Evolutionary conservation across 30 jellyfish, hydroid and myxozoan species (phyloP), one percentile per base, ranked within the genome.

Genomic region (Mastigias papua): DNA sequence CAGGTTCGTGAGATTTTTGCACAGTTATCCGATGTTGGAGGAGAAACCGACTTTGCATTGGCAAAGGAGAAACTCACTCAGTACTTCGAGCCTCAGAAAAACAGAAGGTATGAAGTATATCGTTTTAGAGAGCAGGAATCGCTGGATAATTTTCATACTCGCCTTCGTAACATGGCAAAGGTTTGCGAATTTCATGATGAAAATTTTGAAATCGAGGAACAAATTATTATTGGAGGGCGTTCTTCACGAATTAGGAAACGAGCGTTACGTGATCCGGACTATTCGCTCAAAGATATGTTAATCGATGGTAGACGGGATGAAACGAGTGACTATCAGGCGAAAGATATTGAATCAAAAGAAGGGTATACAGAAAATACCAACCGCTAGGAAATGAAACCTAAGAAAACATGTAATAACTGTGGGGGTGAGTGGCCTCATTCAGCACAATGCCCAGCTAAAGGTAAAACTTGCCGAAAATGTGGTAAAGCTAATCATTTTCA

Each of bases 281-380:
- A 19, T 34, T 69, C 32, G 32, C 35, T 72, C 27, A 72, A 72
- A 75, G 89, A 82, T 30, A 78, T 78, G 89, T 60, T 78, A 80
- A 27, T 78, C 32, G 89, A 78, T 28, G 89, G 80, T 60, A 50
- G 89, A 50, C 31, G 89, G 54, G 82, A 78, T 60, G 89, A 78
- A 78, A 66, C 58, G 57, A 78, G 89, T 57, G 30, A 82, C n/a
- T 49, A 30, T 17, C 87, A 37, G 11, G 54, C 6, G 54, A 37
- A 37, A 11, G 54, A 37, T 11, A 37, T 37, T 37, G 54, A 37
- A 37, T 37, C 54, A 37, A 37, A 37, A 37, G 54, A 37, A 11
- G 54, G 54, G 54, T 37, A 37, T 11, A 11, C 54, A 37, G 54
- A 37, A 11, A 37, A 6, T 37, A 37, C 54, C 6, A 37, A 37